Base-by-base conservation (phyloP, 1,140 invertebrate genomes). In the Episyrphus balteatus region DNA sequence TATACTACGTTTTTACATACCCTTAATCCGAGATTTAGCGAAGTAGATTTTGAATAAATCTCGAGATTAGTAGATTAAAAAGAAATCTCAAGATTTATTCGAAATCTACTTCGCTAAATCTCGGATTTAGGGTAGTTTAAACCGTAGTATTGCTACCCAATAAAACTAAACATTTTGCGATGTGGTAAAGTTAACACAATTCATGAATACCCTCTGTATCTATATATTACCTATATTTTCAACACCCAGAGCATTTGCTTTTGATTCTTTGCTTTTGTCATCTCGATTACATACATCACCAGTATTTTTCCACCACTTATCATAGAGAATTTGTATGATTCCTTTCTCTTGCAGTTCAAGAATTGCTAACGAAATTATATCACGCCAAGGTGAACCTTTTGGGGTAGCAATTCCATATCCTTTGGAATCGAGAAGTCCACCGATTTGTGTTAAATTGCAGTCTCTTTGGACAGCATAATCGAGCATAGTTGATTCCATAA, bases 241-340 rank as follows among this genome's bases (percentile, higher is more conserved):
- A 1, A 66, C 43, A 5, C 59, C 63, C 10, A 97, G 73, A 2
- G 92, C 84, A 62, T 87, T 92, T 0, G 92, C 92, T 65, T 93
- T 93, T 18, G 84, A 86, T 60, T 93, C 89, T 56, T 91, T 94
- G 55, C 78, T 83, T 59, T 86, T 88, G 44, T 92, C 88, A 56
- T 89, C 86, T 36, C 87, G 71, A 47, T 82, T 86, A 64, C 92
- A 96, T 2, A 89, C 86, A 52, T 92, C 88, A 0, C 87, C 90
- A 0, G 88, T 88, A 59, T 91, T 89, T 69, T 95, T 93, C 92
- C 93, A 97, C 92, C 92, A 97, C 70, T 93, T 95, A 66, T 92
- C 91, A 65, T 96, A 95, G 34, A 92, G 68, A 62, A 93, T 88
- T 75, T 96, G 92, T 56, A 96, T 94, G 42, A 85, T 83, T 1